Conservation (phyloP, 2,113 vertebrate genomes). For the Burhinus oedicnemus region DNA sequence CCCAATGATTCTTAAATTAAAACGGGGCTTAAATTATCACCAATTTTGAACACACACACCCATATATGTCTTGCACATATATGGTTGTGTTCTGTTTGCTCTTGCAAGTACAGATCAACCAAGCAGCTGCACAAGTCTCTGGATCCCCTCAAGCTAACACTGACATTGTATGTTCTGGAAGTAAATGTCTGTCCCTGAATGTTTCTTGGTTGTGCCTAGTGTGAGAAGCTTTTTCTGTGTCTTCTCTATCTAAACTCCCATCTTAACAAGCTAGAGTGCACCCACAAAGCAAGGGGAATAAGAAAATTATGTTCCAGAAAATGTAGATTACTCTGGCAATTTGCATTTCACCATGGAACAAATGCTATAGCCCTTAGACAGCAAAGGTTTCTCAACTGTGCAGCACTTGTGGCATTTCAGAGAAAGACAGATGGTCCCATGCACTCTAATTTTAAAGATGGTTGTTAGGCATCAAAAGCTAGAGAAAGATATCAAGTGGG, state of each 20-base stretch:
- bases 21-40: background rate
- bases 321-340: background rate
- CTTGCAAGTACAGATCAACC: background rate
- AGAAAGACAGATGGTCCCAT: background rate
- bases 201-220: background rate
- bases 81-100: background rate
- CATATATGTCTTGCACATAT: background rate
- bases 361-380: background rate
- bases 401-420: background rate
- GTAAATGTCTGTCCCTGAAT: background rate
- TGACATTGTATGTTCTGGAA: background rate
- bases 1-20: background rate
- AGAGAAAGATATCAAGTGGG: background rate
- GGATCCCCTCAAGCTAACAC: background rate
- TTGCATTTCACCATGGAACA: background rate
- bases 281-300: background rate
- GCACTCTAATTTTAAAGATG: background rate
- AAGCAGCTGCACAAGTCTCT: background rate
- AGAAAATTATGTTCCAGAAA: background rate
- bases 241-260: background rate
- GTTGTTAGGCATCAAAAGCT: background rate
- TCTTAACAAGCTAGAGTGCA: background rate
- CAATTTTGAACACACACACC: fast-evolving
- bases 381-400: background rate
- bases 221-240: background rate